Conservation (phyloP, 2,113 vertebrate species). For the Gambusia holbrooki region DNA sequence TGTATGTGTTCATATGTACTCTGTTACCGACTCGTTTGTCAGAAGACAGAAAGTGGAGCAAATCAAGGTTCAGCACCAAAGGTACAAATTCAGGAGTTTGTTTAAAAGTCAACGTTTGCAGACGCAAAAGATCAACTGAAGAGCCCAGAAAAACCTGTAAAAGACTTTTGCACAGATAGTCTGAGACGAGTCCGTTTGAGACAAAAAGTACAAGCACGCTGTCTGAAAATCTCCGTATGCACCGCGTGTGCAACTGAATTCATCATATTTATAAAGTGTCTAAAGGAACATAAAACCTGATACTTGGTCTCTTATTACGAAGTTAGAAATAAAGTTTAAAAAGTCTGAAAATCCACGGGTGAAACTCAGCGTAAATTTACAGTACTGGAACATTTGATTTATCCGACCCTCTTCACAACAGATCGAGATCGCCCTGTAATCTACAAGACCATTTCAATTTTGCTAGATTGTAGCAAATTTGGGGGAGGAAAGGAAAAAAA, state of each 20-base stretch:
- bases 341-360: neutral
- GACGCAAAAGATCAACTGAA: no score
- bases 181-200: neutral
- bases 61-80: no score
- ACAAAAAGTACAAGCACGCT: neutral
- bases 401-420: neutral
- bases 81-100: no score
- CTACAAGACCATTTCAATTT: neutral
- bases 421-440: neutral
- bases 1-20: no score
- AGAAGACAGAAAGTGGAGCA: no score
- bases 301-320: neutral
- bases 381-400: neutral
- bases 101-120: no score
- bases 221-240: neutral
- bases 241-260: neutral
- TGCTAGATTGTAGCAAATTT: neutral
- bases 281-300: slow-evolving; percentile 1
- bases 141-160: no score
- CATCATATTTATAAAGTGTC: neutral
- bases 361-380: neutral
- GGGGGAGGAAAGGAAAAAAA: neutral
- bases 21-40: no score
- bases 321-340: neutral
- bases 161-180: neutral